Base-by-base conservation (phyloP, 64 coral and sea anemone genomes). In the Stylophora pistillata region DNA sequence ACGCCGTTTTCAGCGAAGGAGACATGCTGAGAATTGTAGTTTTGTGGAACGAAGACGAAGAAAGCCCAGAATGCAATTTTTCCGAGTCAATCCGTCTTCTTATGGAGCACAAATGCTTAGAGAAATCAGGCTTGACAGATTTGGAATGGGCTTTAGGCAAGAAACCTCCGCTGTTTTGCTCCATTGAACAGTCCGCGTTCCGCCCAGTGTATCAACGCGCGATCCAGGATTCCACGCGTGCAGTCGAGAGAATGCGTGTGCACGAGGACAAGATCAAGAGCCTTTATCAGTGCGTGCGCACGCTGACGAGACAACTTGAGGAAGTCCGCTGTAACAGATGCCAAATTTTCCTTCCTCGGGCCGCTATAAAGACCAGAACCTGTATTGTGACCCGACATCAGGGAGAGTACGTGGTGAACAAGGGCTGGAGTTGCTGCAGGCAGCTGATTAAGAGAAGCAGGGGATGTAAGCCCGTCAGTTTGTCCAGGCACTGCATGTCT, bases 251-350 rank as follows among this genome's bases (percentile, higher is more conserved):
- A 77, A 88, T 88, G 27, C 87, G 90, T 14, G 85, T 61, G 37
- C 78, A 82, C 55, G 97, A 99, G 73, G 97, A 99, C 33, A 99
- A 95, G 62, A 78, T 89, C 18, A 94, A 85, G 86, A 76, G 81
- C 10, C 88, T 99, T 15, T 58, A 81, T 17, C 91, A 99, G 34
- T 99, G 97, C 74, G 91, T 99, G 58, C 93, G 93, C 15, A 91
- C 95, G 29, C 84, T 99, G 12, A 95, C 93, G 34, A 99, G 78
- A 20, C 97, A 99, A 61, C 90, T 99, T 58, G 97, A 99, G 68
- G 97, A 99, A 17, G 93, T 99, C 20, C 86, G 89, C 58, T 99
- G 97, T 53, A 89, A 73, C 79, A 91, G 93, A 71, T 99, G 97
- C 78, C 94, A 76, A 29, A 54, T 89, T 58, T 95, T 78, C 87